phyloP scores from a whole-genome alignment of 1,140 invertebrate genomes.

The Nasonia longicornis region DNA sequence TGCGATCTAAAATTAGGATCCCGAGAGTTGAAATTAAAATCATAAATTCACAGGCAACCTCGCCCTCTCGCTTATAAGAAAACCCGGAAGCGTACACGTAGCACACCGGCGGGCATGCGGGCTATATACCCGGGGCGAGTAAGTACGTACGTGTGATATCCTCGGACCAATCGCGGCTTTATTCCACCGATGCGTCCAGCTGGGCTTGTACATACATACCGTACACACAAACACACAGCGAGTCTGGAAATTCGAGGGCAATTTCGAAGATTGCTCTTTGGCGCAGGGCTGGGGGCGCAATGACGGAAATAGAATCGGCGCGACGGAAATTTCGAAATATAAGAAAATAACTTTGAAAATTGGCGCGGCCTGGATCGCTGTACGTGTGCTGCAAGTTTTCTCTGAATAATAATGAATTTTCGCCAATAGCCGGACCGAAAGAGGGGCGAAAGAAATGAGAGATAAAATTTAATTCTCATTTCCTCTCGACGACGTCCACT shows the following conservation, averaged over 20 bases:
- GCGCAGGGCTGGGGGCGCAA: background rate
- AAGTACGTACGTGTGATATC: conserved; percentile 5
- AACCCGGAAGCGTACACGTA: background rate
- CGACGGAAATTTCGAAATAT: background rate
- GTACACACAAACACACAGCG: background rate
- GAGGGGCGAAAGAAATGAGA: background rate
- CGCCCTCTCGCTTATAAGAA: background rate
- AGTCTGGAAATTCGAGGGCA: conserved; percentile 43
- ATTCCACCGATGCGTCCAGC: conserved; percentile 35
- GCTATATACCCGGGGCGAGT: background rate
- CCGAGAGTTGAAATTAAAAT: conserved; percentile 43
- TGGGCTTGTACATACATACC: background rate
- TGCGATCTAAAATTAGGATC: background rate
- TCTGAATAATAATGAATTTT: background rate
- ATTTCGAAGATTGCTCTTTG: conserved; percentile 60
- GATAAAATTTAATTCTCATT: background rate
- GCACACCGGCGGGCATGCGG: background rate
- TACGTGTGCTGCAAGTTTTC: background rate
- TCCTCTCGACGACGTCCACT: background rate
- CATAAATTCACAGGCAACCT: conserved; percentile 36
- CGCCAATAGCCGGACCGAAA: background rate
- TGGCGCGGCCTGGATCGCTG: background rate
- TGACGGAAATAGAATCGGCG: conserved; percentile 14
- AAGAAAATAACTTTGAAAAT: conserved; percentile 31
- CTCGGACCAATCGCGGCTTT: conserved; percentile 54